These are phyloP conservation scores for Agrochola lota DNA, from an alignment of 2,888 invertebrate genomes.

Conservation along the genomic window DNA sequence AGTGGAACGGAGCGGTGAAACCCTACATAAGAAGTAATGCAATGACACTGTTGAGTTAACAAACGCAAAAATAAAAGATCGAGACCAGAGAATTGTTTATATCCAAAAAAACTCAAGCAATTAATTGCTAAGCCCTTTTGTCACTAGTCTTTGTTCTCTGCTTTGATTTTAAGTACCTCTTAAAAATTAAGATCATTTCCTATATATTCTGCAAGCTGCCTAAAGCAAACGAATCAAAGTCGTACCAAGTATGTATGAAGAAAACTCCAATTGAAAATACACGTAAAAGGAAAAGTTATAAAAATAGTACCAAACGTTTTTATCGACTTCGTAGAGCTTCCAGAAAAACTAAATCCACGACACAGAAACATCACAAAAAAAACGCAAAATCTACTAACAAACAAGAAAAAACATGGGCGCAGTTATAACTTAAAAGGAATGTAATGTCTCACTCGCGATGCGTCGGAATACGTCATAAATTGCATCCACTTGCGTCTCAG, in stretches of 20 bases:
- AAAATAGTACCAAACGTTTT: not conserved
- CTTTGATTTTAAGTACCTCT: not conserved
- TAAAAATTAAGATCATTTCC: not conserved
- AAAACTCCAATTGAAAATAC: not conserved
- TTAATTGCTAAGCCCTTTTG: not conserved
- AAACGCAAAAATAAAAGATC: not conserved
- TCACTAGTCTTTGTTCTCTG: no score
- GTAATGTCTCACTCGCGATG: conserved; percentile 69
- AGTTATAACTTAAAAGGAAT: conserved; percentile 62
- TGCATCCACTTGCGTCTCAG: conserved; percentile 52
- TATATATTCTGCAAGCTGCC: not conserved
- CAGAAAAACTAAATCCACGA: not conserved
- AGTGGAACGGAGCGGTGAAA: conserved; percentile 38
- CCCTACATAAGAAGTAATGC: not conserved
- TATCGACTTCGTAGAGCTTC: not conserved
- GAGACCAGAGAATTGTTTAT: not conserved
- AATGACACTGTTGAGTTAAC: not conserved
- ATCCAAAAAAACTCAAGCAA: not conserved
- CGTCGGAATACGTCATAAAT: conserved; percentile 65
- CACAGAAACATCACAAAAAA: conserved; percentile 13
- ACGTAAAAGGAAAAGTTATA: not conserved
- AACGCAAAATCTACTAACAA: conserved; percentile 46
- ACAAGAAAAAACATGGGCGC: conserved; percentile 40
- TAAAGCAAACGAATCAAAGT: not conserved
- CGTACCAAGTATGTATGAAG: not conserved